phyloP scores from a whole-genome alignment of 2,113 vertebrate genomes.

The Odobenus rosmarus region DNA sequence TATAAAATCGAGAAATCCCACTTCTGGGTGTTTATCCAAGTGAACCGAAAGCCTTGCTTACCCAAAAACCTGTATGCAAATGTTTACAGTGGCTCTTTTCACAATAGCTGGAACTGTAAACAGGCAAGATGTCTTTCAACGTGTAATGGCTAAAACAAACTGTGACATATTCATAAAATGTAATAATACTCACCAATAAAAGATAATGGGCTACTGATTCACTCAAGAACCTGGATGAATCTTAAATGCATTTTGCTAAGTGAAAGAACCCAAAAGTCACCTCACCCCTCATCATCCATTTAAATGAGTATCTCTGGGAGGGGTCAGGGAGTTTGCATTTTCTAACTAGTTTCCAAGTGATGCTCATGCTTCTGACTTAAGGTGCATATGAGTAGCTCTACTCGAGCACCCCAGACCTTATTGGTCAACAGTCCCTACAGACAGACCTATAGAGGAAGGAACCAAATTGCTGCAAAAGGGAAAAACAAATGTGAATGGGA shows the following conservation, averaged over 20 bases:
- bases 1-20: not conserved
- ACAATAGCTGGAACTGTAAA: not conserved
- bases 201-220: not conserved
- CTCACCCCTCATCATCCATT: accelerated
- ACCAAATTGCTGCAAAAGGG: not conserved
- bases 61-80: not conserved
- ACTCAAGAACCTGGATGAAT: not conserved
- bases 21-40: not conserved
- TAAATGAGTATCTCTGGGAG: not conserved
- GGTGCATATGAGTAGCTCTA: not conserved
- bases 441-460: not conserved
- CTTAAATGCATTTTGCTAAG: not conserved
- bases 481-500: not conserved
- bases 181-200: not conserved
- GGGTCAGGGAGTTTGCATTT: not conserved
- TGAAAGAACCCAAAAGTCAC: not conserved
- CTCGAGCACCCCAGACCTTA: not conserved
- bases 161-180: not conserved
- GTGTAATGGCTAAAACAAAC: not conserved
- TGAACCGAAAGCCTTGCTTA: not conserved
- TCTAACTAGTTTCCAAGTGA: not conserved
- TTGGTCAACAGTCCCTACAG: not conserved
- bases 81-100: not conserved
- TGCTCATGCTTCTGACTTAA: not conserved
- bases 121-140: not conserved